phyloP scores from a whole-genome alignment of 2,797 vertebrate genomes.

The Scolopax rusticola region DNA sequence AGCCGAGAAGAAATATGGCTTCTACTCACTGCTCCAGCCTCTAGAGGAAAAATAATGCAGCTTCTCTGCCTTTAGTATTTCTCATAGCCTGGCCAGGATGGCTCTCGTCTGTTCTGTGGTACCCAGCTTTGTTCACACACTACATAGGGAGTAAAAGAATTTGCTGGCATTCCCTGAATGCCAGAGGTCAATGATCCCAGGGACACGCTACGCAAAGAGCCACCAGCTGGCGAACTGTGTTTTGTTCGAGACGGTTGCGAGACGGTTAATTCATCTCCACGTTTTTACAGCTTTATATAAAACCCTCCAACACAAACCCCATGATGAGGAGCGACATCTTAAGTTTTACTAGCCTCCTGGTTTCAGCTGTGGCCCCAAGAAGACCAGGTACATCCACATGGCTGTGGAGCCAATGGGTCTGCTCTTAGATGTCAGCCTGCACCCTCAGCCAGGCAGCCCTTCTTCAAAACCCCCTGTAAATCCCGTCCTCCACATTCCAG shows the following conservation, averaged over 20 bases:
- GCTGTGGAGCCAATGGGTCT: neutral
- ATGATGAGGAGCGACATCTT: neutral
- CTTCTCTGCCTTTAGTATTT: neutral
- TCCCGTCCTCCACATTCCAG: neutral
- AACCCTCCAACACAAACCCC: neutral
- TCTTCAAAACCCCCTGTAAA: neutral
- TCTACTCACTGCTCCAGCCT: neutral
- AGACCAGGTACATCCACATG: neutral
- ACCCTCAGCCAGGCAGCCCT: neutral
- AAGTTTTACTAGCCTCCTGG: neutral
- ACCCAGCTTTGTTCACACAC: neutral
- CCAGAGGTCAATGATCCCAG: neutral
- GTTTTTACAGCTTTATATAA: neutral
- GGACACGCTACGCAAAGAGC: neutral
- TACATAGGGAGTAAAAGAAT: fast-evolving
- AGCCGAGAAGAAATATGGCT: neutral
- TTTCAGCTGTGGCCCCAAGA: neutral
- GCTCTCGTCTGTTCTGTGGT: neutral
- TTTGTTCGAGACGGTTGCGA: neutral
- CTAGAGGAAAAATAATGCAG: neutral
- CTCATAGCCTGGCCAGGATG: neutral
- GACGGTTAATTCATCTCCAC: neutral
- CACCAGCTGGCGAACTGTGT: neutral
- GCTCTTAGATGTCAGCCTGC: neutral
- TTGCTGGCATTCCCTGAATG: neutral